Base-by-base conservation (phyloP, 2,888 invertebrate genomes). In the Baronia brevicornis region DNA sequence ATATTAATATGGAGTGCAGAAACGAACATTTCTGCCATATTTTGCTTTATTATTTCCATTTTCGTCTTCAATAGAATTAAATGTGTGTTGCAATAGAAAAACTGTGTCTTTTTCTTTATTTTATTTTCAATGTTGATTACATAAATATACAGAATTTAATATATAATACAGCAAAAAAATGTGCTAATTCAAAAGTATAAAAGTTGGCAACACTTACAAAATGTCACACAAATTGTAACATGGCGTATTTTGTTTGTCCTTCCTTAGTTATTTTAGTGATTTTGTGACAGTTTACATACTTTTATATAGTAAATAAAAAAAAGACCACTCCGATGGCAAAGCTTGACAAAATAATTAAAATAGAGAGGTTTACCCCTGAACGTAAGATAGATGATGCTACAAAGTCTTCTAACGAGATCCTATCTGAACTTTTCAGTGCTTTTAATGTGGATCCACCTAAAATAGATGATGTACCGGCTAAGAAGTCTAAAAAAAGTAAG, bases 391-490 rank as follows among this genome's bases (percentile, higher is more conserved):
- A 72, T 45, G 82, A 80, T 36, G 60, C 69, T 5, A 61, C 80
- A 17, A 92, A 92, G 62, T 89, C 91, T 4, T 92, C 92, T 0
- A 89, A 87, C 60, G 93, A 95, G 71, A 94, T 95, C 52, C 82
- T 95, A 9, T 91, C 93, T 0, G 95, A 95, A 69, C 75, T 95
- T 1, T 94, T 95, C 55, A 86, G 91, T 51, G 90, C 89, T 11
- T 92, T 93, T 57, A 91, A 92, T 68, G 91, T 91, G 1, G 88
- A 87, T 44, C 91, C 91, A 6, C 91, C 86, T 13, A 86, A 86
- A 46, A 71, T 88, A 19, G 84, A 67, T 39, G 78, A 67, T 35
- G 67, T 57, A 46, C 52, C 62, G 43, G 53, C 51, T 51, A 77
- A 72, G 43, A 80, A 80, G 44, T 65, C 79, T 1, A 87, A 87